These are phyloP conservation scores for Capromys pilorides DNA, from an alignment of 2,797 vertebrate species.

Conservation along the genomic window DNA sequence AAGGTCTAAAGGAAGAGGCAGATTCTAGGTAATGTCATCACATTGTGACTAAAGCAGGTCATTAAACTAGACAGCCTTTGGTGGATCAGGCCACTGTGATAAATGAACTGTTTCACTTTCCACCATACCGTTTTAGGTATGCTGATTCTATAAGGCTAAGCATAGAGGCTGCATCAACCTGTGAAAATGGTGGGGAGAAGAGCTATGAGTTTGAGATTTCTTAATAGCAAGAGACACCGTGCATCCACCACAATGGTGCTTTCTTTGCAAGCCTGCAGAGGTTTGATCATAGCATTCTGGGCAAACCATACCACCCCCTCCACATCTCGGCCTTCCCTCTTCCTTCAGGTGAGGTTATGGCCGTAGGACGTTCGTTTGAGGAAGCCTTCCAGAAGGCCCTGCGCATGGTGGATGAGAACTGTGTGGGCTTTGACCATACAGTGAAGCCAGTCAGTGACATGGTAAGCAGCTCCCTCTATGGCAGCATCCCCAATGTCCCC, in stretches of 20 bases:
- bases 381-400: constrained; percentile 99
- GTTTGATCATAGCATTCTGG: not conserved
- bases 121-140: not conserved
- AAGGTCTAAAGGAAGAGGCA: constrained; percentile 3
- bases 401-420: constrained; percentile 99
- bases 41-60: not conserved
- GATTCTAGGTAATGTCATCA: not conserved
- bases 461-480: constrained; percentile 78
- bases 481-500: not conserved
- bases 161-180: not conserved
- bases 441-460: constrained; percentile 93
- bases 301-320: not conserved
- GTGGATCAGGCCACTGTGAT: not conserved
- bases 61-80: not conserved
- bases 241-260: not conserved
- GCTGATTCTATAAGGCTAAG: not conserved
- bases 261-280: not conserved
- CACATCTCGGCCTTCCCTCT: not conserved
- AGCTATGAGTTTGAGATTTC: not conserved
- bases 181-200: not conserved
- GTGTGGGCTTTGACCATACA: constrained; percentile 95
- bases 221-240: not conserved
- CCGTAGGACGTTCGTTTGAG: constrained; percentile 95
- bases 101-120: not conserved
- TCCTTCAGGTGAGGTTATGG: constrained; percentile 95